Base-by-base conservation (phyloP, 2,113 vertebrate genomes). In the Xenopus laevis region DNA sequence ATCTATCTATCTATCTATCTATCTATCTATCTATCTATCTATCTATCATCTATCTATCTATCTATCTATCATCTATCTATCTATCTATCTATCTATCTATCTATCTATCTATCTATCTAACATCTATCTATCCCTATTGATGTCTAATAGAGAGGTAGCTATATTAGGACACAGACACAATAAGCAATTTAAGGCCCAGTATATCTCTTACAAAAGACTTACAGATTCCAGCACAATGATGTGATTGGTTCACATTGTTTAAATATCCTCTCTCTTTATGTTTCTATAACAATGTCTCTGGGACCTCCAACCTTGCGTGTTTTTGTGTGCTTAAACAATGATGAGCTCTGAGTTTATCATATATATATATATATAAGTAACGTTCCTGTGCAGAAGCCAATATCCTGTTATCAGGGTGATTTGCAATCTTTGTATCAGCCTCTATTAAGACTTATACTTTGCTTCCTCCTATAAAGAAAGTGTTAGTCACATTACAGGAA, bases 401-500 rank as follows among this genome's bases (percentile, higher is more conserved):
- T 72, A 65, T 72, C 71, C 71, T 65, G 50, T 45, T 65, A 61
- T 16, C 7, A 4, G 30, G 46, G 11, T 64, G 71, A 53, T 72
- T 63, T 64, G 11, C 52, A 73, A 57, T 23, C 61, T 65, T 73
- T 65, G 58, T 50, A 71, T 71, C 15, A 57, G 55, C 46, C 40
- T 17, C 63, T 30, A 27, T 74, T 30, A 72, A 53, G 16, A 40
- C 45, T 11, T 1, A 64, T 9, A 13, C 46, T 13, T 21, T 20
- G 44, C 13, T 50, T 30, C 45, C 55, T 68, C 59, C 66, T 40
- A 67, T 53, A 2, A 44, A 53, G 58, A 33, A 75, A 75, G 72
- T 68, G 65, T 62, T 61, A 10, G 20, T 61, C 65, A 23, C 58
- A 68, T 75, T 68, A 75, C 65, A 75, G 73, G 73, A 75, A 68